Conservation (phyloP, 2,113 vertebrate species). For the Dromiciops gliroides region DNA sequence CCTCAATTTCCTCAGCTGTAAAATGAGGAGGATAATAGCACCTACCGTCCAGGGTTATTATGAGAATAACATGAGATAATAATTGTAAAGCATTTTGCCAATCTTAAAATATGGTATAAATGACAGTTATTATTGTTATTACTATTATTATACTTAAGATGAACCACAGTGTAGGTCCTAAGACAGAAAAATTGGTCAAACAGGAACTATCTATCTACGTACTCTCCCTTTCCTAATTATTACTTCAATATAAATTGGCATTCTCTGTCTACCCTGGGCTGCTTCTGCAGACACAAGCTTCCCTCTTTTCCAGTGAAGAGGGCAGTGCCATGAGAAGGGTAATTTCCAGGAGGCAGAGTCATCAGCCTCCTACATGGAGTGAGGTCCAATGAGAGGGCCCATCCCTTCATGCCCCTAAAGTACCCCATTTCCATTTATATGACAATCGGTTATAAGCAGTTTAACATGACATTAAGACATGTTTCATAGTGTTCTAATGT, state of each 20-base stretch:
- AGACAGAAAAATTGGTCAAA: neutral
- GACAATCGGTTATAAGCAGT: slow-evolving; percentile 10
- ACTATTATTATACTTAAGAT: neutral
- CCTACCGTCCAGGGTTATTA: neutral
- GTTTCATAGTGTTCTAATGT: slow-evolving; percentile 67
- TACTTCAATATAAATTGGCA: neutral
- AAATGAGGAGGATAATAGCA: neutral
- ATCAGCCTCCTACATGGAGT: neutral
- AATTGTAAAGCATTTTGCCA: neutral
- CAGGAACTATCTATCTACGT: neutral
- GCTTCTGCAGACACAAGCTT: neutral
- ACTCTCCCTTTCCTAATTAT: neutral
- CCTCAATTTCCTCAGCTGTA: neutral
- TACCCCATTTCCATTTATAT: neutral
- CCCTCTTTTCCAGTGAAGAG: neutral
- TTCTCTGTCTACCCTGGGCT: neutral
- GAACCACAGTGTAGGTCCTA: neutral
- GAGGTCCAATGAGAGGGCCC: neutral
- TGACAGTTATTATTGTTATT: neutral
- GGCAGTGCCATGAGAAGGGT: neutral
- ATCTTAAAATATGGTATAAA: neutral
- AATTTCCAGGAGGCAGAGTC: neutral
- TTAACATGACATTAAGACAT: slow-evolving; percentile 58
- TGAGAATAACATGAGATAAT: neutral
- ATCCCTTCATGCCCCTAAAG: neutral